Conservation (phyloP, 2,888 invertebrate genomes). For the Mesorhabditis spiculigera region DNA sequence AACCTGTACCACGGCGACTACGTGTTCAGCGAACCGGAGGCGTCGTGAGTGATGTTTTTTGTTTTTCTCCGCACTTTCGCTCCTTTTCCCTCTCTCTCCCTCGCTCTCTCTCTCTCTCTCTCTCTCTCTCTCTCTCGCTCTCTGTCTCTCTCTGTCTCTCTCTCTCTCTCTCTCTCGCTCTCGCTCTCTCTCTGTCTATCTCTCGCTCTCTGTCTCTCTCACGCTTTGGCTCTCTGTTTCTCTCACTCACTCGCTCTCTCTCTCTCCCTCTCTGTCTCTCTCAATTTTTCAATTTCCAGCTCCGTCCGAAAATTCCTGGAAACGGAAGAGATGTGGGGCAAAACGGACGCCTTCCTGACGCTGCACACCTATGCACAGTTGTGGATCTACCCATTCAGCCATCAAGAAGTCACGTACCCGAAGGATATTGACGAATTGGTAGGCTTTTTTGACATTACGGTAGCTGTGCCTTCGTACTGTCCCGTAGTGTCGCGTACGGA, state of each 20-base stretch:
- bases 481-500: background rate
- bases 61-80: background rate
- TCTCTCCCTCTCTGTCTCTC: background rate
- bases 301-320: conserved; percentile 54
- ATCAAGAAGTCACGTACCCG: conserved; percentile 47
- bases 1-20: conserved; percentile 56
- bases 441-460: background rate
- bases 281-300: conserved; percentile 15
- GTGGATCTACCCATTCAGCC: conserved; percentile 58
- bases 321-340: conserved; percentile 45
- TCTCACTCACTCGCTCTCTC: background rate
- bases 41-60: conserved; percentile 24
- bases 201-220: conserved; percentile 26
- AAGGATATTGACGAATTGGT: conserved; percentile 55
- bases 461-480: too few species aligned
- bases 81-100: too few species aligned
- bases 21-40: conserved; percentile 58
- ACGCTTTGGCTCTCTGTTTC: too few species aligned
- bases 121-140: too few species aligned
- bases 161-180: too few species aligned
- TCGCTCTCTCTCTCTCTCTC: background rate
- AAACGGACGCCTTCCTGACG: conserved; percentile 56
- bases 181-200: background rate
- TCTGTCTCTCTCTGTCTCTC: too few species aligned
- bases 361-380: conserved; percentile 57